A percentile compares a stretch with the other conserved stretches of the same genome.
These are phyloP conservation scores for Neolamprologus caudopunctatus DNA, from an alignment of 2,113 vertebrate genomes.

Conservation along the genomic window DNA sequence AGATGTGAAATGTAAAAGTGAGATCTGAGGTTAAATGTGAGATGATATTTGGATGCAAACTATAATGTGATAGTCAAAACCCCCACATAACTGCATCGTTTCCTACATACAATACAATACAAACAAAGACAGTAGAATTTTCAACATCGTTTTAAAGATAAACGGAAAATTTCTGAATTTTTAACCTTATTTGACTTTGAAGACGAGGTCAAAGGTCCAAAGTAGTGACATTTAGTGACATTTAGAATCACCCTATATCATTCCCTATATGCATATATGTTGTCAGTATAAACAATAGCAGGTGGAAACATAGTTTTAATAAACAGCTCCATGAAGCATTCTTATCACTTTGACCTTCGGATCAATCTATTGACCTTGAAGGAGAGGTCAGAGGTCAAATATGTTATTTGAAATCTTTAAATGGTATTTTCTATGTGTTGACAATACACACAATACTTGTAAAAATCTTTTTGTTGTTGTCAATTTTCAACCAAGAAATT, in stretches of 20 bases:
- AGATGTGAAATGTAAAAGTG: not conserved
- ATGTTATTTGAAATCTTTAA: not conserved
- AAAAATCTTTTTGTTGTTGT: not conserved
- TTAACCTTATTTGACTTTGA: not conserved
- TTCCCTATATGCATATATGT: not conserved
- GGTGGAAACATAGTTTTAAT: not conserved
- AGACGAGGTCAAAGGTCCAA: not conserved
- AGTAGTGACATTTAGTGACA: not conserved
- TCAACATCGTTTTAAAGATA: not conserved
- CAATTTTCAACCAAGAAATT: not conserved
- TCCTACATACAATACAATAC: not conserved
- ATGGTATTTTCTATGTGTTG: not conserved
- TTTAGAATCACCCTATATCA: not conserved
- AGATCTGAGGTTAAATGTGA: not conserved
- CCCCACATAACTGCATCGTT: not conserved
- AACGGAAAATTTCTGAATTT: fast-evolving
- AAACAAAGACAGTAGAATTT: not conserved
- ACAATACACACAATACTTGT: not conserved
- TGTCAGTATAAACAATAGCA: not conserved
- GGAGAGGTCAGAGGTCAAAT: not conserved
- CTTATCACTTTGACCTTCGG: not conserved
- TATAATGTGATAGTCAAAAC: not conserved
- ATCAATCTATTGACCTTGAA: not conserved
- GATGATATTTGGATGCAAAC: not conserved
- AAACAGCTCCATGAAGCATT: not conserved